Evolutionary conservation across 2,113 vertebrate genomes (phyloP).

Genomic region (Alaudala cheleensis): DNA sequence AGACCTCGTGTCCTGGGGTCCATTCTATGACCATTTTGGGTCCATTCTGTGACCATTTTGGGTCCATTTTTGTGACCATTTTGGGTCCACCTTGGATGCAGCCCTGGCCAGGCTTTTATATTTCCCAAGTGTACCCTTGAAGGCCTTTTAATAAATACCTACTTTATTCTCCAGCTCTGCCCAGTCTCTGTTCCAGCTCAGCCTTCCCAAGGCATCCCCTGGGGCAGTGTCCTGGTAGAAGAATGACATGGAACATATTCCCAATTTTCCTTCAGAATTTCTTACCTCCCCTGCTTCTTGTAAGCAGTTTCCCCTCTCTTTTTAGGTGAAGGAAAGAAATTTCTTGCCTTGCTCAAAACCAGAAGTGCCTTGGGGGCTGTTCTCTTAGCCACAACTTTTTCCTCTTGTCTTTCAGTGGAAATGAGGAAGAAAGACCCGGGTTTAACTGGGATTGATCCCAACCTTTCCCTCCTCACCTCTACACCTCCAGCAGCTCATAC

Average conservation of each 20-base stretch:
- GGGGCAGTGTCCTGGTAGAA: neutral
- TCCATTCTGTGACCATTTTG: too few species aligned
- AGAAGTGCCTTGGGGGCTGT: neutral
- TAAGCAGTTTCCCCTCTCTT: neutral
- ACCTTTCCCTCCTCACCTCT: neutral
- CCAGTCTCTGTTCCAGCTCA: neutral
- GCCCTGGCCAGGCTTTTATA: neutral
- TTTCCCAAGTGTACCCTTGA: neutral
- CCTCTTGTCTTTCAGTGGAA: neutral
- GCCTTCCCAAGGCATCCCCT: neutral
- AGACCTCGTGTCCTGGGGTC: rapidly evolving
- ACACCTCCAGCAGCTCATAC: neutral
- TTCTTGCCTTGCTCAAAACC: neutral
- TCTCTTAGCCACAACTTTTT: neutral
- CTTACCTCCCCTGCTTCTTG: neutral
- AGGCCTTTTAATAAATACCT: neutral
- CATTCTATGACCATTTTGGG: neutral
- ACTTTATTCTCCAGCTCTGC: neutral
- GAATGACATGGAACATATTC: neutral
- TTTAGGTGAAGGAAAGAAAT: neutral
- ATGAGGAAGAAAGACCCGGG: neutral
- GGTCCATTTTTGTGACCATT: too few species aligned
- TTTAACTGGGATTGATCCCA: neutral
- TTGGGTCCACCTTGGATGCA: neutral
- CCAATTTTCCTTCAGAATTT: neutral